Conservation (phyloP, 92 coral and sea anemone species). For the Heliopora coerulea region DNA sequence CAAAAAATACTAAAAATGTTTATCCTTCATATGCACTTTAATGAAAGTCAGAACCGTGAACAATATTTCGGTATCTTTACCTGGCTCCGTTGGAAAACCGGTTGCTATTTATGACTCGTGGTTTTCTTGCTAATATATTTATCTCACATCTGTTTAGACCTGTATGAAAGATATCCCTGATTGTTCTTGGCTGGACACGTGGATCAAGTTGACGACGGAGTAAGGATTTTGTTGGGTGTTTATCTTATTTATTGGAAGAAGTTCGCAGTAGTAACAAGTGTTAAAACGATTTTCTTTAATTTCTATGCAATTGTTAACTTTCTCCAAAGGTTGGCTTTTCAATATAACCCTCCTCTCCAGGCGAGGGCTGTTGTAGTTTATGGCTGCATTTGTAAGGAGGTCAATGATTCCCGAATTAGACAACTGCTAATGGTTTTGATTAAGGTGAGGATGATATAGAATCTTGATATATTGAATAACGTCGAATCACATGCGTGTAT, state of each 20-base stretch:
- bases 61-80: too few species aligned
- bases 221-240: conserved; percentile 45
- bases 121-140: too few species aligned
- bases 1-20: too few species aligned
- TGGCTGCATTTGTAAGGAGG: conserved; percentile 83
- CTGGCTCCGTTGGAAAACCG: too few species aligned
- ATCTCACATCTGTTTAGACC: conserved; percentile 60
- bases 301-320: background rate
- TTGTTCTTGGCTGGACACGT: conserved; percentile 84
- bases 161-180: conserved; percentile 91
- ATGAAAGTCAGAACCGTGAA: too few species aligned
- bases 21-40: too few species aligned
- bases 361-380: conserved; percentile 88
- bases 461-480: too few species aligned
- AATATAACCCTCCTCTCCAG: conserved; percentile 92
- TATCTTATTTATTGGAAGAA: background rate
- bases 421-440: conserved; percentile 78
- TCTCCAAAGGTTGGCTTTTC: conserved; percentile 79
- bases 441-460: conserved; percentile 52
- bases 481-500: too few species aligned
- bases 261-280: too few species aligned
- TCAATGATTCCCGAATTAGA: conserved; percentile 72
- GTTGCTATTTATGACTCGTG: too few species aligned
- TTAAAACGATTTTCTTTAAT: too few species aligned
- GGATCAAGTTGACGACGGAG: conserved; percentile 92